Evolutionary conservation across 2,797 vertebrate genomes (phyloP), one percentile per base, ranked within the genome.

Genomic region (Neosilurus hyrtlii): DNA sequence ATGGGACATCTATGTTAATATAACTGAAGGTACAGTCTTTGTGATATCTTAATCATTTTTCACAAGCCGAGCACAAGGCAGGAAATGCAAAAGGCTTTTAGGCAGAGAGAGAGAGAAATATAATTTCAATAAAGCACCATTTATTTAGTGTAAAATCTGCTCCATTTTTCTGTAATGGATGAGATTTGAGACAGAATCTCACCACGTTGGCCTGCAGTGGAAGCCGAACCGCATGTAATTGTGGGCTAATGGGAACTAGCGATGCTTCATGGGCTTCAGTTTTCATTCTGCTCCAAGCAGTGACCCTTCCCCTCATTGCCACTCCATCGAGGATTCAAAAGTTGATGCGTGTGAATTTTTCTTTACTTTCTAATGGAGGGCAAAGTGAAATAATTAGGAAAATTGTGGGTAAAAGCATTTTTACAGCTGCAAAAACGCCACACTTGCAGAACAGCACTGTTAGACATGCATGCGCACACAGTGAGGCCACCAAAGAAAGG

Each of bases 381-480:
- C 63, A 81, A 84, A 71, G 52, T 70, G 80, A 77, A 24, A 71
- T 79, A 79, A 80, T 82, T 56, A 43, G 61, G 76, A 82, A 67
- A 86, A 85, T 71, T 86, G 84, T 86, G 37, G 26, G 56, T 24
- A 82, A 85, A 87, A 84, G 83, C 83, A 85, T 81, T 88, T 88
- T 80, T 75, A 59, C 85, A 83, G 67, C 77, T 83, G 62, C 76
- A 83, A 85, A 85, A 26, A 18, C 51, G 82, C 83, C 82, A 80
- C 82, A 87, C 78, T 62, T 85, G 88, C 86, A 87, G 71, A 88
- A 88, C 24, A 57, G 37, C 43, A 86, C 65, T 72, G 57, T 49
- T 77, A 68, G 59, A 75, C 81, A 85, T 85, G 26, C 83, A 86
- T 84, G 80, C 62, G 75, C 78, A 85, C 30, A 68, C 81, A 67